Conservation (phyloP, 2,113 vertebrate species). For the Tretioscincus oriximinensis region DNA sequence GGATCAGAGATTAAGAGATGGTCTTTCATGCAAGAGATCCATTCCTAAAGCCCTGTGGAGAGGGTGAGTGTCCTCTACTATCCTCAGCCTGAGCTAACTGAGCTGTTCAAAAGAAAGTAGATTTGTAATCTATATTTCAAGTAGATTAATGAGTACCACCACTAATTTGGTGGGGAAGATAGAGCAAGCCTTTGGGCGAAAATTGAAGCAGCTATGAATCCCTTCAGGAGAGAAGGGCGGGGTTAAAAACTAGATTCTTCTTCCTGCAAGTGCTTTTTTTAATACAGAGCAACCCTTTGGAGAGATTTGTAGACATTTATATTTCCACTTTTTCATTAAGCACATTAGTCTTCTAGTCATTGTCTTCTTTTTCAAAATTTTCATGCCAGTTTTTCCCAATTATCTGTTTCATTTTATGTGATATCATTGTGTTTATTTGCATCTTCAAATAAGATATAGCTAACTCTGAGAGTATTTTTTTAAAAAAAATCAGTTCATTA, state of each 20-base stretch:
- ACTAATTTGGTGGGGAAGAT: no score
- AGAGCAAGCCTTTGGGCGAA: no score
- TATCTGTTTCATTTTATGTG: not conserved
- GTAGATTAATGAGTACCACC: no score
- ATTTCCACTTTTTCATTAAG: not conserved
- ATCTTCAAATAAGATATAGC: not conserved
- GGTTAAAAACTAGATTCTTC: not conserved
- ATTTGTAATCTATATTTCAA: no score
- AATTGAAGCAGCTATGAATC: no score
- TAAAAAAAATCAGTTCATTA: not conserved
- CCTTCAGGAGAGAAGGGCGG: no score
- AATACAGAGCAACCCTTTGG: not conserved
- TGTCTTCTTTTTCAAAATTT: not conserved
- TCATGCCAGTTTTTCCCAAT: not conserved
- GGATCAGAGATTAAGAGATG: no score
- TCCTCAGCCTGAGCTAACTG: no score
- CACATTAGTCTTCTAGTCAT: not conserved
- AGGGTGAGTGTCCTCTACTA: no score
- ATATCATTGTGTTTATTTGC: not conserved
- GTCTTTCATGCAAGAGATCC: no score
- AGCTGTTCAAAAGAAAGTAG: no score
- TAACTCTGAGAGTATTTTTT: not conserved
- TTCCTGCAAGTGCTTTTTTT: not conserved
- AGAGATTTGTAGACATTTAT: not conserved
- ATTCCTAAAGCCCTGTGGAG: no score